Conservation (phyloP, 2,888 invertebrate genomes). For the Galerucella pusilla region DNA sequence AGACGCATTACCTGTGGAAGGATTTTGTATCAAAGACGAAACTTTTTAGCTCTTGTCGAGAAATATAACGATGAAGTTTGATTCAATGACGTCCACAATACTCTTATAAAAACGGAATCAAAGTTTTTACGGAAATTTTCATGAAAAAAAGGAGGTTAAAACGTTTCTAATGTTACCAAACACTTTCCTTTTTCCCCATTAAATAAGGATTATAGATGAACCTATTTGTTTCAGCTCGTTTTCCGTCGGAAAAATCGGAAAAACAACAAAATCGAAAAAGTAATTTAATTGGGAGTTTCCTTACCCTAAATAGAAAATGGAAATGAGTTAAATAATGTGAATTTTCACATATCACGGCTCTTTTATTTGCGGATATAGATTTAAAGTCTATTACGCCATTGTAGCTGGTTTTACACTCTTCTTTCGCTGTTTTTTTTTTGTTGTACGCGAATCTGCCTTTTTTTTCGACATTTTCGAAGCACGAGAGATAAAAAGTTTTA, state of each 20-base stretch:
- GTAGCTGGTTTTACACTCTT: slow-evolving; percentile 5
- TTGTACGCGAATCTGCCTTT: background rate
- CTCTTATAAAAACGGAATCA: too few relatives aligned
- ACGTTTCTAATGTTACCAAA: background rate
- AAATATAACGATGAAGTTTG: background rate
- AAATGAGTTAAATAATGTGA: slow-evolving; percentile 18
- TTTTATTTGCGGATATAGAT: slow-evolving; percentile 19
- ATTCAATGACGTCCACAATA: too few relatives aligned
- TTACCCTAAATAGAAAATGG: slow-evolving; percentile 17
- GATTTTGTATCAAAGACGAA: slow-evolving; percentile 39
- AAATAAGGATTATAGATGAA: slow-evolving; percentile 1
- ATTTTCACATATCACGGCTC: slow-evolving; percentile 15
- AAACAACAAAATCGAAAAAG: slow-evolving; percentile 13
- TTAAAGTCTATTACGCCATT: slow-evolving; percentile 18
- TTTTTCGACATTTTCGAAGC: background rate
- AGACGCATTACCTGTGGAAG: slow-evolving; percentile 45
- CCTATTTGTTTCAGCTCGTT: slow-evolving; percentile 3
- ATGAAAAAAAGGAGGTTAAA: background rate
- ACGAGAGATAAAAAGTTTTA: slow-evolving; percentile 17
- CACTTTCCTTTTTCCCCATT: slow-evolving; percentile 10
- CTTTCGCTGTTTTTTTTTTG: background rate
- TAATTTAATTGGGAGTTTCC: slow-evolving; percentile 15
- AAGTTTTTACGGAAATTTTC: background rate
- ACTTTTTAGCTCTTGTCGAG: slow-evolving; percentile 37
- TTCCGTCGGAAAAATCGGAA: background rate